Conservation (phyloP, 2,797 vertebrate species). For the Ispidina lecontei region DNA sequence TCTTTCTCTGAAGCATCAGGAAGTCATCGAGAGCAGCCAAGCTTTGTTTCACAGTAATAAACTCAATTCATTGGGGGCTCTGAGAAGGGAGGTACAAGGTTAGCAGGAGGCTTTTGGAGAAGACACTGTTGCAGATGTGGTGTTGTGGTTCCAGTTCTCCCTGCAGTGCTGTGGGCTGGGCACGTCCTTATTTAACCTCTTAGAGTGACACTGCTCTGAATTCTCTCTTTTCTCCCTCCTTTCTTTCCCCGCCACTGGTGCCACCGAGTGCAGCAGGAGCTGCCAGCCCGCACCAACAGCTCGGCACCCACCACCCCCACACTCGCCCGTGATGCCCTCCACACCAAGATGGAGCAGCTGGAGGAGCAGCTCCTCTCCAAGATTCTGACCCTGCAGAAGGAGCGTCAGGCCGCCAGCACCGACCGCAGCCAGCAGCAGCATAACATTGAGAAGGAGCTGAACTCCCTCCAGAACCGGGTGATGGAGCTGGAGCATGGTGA, state of each 20-base stretch:
- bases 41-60: background rate
- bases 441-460: slow-evolving; percentile 88
- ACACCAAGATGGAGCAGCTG: slow-evolving; percentile 89
- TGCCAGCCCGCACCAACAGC: slow-evolving; percentile 81
- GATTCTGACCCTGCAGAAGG: slow-evolving; percentile 90
- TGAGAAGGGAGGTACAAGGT: background rate
- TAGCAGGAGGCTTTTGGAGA: slow-evolving; percentile 11
- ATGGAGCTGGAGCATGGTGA: slow-evolving; percentile 89
- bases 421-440: slow-evolving; percentile 85
- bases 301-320: slow-evolving; percentile 37
- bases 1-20: background rate
- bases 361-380: slow-evolving; percentile 93
- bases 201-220: fast-evolving
- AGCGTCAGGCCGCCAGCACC: slow-evolving; percentile 84
- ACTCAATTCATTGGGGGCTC: background rate
- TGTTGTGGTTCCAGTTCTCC: background rate
- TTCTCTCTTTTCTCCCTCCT: background rate
- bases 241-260: background rate
- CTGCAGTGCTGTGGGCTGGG: background rate
- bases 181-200: background rate
- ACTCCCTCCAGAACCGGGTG: slow-evolving; percentile 86
- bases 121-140: background rate
- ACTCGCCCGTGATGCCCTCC: slow-evolving; percentile 57
- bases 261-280: slow-evolving; percentile 82
- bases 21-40: background rate